These are phyloP conservation scores for Pangasius mekongensis DNA, from an alignment of 2,797 vertebrate genomes.

Conservation along the genomic window DNA sequence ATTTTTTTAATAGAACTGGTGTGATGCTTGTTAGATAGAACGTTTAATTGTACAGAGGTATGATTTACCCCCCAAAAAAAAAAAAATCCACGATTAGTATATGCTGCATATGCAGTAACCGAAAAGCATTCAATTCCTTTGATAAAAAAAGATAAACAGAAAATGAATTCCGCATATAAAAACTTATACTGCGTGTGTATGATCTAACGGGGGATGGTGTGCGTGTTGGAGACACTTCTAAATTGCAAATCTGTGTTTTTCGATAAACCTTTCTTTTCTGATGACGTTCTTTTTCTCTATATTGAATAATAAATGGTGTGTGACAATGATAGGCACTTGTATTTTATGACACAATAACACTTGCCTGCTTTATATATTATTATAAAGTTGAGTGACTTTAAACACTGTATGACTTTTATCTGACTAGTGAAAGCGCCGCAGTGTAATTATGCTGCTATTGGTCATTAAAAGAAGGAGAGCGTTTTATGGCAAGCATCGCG, in stretches of 20 bases:
- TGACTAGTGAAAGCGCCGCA: not conserved
- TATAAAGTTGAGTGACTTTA: not conserved
- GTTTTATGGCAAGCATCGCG: constrained; percentile 18
- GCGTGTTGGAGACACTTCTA: not conserved
- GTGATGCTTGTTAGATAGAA: not conserved
- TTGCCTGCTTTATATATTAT: not conserved
- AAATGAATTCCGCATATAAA: not conserved
- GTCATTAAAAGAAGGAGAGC: constrained; percentile 15
- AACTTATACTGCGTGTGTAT: not conserved
- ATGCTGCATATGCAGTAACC: not conserved
- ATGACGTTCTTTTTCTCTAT: not conserved
- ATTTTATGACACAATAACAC: not conserved
- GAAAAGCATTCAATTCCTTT: too few species aligned
- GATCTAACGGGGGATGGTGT: too few species aligned
- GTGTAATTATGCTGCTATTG: constrained; percentile 3
- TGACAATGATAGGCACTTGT: not conserved
- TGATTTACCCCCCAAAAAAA: not conserved
- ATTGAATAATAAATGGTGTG: not conserved
- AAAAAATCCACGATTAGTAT: not conserved
- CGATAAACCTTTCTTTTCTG: too few species aligned
- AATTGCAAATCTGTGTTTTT: not conserved
- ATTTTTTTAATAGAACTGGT: not conserved
- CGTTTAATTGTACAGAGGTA: not conserved
- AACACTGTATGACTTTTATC: constrained; percentile 4
- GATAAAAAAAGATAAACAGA: not conserved